Base-by-base conservation (phyloP, 1,140 invertebrate species). In the Brachionus angularis region DNA sequence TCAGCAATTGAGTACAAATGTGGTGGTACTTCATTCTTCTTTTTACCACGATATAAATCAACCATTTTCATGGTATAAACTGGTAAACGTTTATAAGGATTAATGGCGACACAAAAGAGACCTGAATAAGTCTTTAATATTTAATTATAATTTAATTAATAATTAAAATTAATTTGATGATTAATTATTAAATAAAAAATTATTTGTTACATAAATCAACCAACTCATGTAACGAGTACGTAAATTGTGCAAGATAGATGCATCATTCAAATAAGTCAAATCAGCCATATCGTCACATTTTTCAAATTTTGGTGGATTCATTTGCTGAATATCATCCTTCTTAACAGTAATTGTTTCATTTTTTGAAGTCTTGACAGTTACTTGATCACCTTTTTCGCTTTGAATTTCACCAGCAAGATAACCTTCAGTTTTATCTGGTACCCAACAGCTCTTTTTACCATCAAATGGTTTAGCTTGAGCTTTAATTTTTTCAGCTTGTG, bases 1-100 rank as follows among this genome's bases (percentile, higher is more conserved):
- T 99, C 96, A 85, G 95, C 96, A 84, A 99, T 93, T 84, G 96
- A 94, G 85, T 98, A 99, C 84, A 99, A 91, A 84, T 99, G 96
- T 74, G 96, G 96, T 80, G 96, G 96, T 76, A 98, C 91, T 87
- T 99, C 96, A 86, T 90, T 96, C 85, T 95, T 90, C 85, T 96
- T 92, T 85, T 93, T 93, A 81, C 95, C 94, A 85, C 93, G 89
- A 88, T 98, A 99, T 80, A 98, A 86, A 83, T 91, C 91, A 78
- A 96, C 91, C 80, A 91, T 94, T 83, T 91, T 89, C 78, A 86
- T 85, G 74, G 93, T 98, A 86, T 99, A 99, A 82, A 99, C 96
- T 77, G 96, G 96, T 85, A 91, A 96, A 78, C 96, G 88, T 86
- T 97, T 96, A 89, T 98, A 98, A 76, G 96, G 96, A 85, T 98